Conservation (phyloP, 2,113 vertebrate genomes). For the Channa argus region DNA sequence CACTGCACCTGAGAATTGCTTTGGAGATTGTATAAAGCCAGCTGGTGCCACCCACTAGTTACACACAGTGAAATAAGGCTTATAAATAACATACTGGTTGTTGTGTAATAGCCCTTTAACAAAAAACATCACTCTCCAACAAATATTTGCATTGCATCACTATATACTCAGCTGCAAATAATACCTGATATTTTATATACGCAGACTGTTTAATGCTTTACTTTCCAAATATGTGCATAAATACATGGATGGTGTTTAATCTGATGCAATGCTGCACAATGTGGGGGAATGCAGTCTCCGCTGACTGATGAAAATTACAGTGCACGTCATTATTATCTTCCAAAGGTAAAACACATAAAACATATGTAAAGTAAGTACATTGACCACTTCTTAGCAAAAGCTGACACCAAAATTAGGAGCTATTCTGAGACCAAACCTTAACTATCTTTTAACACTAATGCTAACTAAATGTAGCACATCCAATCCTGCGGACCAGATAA, state of each 20-base stretch:
- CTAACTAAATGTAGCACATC: background rate
- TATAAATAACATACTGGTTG: background rate
- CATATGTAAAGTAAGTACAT: too few relatives aligned
- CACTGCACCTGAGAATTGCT: slow-evolving; percentile 15
- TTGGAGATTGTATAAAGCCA: slow-evolving; percentile 22
- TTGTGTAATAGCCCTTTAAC: background rate
- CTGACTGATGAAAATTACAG: background rate
- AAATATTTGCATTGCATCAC: background rate
- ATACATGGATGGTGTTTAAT: background rate
- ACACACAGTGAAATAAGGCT: background rate
- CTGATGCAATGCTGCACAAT: background rate
- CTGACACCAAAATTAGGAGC: too few relatives aligned
- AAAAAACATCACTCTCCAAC: background rate
- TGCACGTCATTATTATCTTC: background rate
- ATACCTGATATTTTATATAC: background rate
- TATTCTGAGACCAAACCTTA: background rate
- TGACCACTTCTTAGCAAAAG: background rate
- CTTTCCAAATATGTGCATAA: background rate
- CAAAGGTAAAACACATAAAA: background rate
- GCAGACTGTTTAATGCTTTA: background rate
- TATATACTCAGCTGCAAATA: background rate
- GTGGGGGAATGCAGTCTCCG: background rate
- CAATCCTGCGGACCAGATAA: background rate
- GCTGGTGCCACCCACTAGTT: slow-evolving; percentile 20
- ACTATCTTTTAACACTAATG: background rate